Evolutionary conservation across 2,888 invertebrate genomes (phyloP), one percentile per base, ranked within the genome.

Genomic region (Acanthosepion esculentum): DNA sequence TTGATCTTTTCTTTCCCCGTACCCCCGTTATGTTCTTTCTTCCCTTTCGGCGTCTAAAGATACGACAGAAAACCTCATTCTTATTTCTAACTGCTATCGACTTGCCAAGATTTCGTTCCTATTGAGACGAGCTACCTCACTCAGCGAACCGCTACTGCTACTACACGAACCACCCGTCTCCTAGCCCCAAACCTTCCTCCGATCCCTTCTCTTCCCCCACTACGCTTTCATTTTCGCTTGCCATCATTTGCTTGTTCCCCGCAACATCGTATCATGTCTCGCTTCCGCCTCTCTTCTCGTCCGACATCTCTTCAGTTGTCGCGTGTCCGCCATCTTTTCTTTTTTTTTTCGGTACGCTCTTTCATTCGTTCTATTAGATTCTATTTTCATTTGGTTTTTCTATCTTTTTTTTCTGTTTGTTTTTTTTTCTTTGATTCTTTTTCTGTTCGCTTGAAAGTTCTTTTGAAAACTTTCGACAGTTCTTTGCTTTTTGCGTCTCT

Each of bases 401-500:
- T 78, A 10, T n/a, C 78, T 78, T 78, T n/a, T 18, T 78, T 29
- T 10, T 78, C 29, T 8, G 8, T 10, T 78, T n/a, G 29, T 0
- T 78, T 78, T 78, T 78, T 0, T 78, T 23, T 78, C 10, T 78
- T 10, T 78, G 8, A 12, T n/a, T 78, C 0, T 78, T 10, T 78
- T 64, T 29, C 12, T 26, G 26, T 78, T 78, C 15, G n/a, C 78
- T 78, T 78, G 78, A 78, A 78, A 78, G 3, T 78, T 78, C 78
- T 78, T 78, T 78, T 78, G 78, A 78, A 78, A 78, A 78, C 78
- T 78, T 78, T 78, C 78, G 78, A 78, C 78, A 78, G n/a, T 78
- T 78, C 78, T 78, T 78, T 78, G 78, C 78, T 78, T 78, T 78
- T n/a, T 78, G 10, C 78, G 78, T 29, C 78, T 78, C 78, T 78